Conservation (phyloP, 2,888 invertebrate species). For the Callyntrura sp. region DNA sequence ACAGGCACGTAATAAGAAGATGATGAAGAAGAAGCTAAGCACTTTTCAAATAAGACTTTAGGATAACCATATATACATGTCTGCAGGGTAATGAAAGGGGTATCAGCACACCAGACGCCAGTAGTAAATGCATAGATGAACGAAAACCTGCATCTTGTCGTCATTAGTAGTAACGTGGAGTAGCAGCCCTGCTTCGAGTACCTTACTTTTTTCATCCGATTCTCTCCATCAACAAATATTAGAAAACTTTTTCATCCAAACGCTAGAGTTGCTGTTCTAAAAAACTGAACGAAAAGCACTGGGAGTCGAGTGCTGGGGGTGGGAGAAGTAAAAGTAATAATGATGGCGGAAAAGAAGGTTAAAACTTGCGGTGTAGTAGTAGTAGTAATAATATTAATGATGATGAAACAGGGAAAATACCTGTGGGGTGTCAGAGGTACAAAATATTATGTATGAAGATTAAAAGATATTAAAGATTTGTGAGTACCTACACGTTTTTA, state of each 20-base stretch:
- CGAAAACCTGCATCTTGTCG: conserved; percentile 39
- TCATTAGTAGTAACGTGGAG: conserved; percentile 26
- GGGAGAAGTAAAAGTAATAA: conserved; percentile 63
- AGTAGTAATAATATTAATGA: conserved; percentile 47
- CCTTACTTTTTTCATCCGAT: conserved; percentile 5
- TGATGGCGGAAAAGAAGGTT: conserved; percentile 73
- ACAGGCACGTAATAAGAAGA: background rate
- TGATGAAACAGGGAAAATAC: conserved; percentile 74
- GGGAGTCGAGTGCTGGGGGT: background rate
- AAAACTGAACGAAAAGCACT: background rate
- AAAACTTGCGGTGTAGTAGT: conserved; percentile 52
- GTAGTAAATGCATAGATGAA: conserved; percentile 26
- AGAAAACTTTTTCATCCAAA: conserved; percentile 15
- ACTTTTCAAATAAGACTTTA: background rate
- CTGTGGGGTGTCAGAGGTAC: conserved; percentile 74
- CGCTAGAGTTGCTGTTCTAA: background rate
- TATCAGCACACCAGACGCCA: conserved; percentile 47
- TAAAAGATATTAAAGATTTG: conserved; percentile 1
- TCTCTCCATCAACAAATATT: conserved; percentile 1
- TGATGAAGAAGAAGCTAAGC: background rate
- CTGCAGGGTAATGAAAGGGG: background rate
- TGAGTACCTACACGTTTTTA: background rate
- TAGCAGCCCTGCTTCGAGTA: background rate
- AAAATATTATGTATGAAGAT: conserved; percentile 16
- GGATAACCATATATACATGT: too few species aligned